phyloP scores from a whole-genome alignment of 2,113 vertebrate species.

The Cryptoleucopteryx plumbea region DNA sequence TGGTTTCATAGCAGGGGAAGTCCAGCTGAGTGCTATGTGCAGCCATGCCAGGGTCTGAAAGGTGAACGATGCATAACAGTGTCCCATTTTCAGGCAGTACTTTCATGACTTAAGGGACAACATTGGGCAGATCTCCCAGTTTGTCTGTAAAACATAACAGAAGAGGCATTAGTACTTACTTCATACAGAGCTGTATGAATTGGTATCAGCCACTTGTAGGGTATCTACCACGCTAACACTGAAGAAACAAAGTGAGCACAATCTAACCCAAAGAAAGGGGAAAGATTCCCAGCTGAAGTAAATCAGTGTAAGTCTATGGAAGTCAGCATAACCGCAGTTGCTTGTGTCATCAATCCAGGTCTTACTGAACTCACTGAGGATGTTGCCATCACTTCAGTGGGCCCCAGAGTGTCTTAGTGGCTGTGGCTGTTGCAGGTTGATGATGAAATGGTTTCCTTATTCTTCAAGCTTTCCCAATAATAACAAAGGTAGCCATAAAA shows the following conservation, averaged over 20 bases:
- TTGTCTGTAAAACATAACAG: neutral
- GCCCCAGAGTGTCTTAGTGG: neutral
- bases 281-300: neutral
- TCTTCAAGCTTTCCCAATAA: neutral
- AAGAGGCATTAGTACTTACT: neutral
- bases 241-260: neutral
- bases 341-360: neutral
- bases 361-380: neutral
- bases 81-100: conserved; percentile 52
- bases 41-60: conserved; percentile 30
- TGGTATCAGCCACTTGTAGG: neutral
- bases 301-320: neutral
- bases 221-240: neutral
- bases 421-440: neutral
- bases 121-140: neutral
- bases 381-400: neutral
- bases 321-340: neutral
- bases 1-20: conserved; percentile 74
- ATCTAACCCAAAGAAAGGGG: neutral
- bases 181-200: neutral
- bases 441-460: neutral
- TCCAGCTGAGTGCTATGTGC: conserved; percentile 60
- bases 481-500: neutral
- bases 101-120: conserved; percentile 49
- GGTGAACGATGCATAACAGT: neutral